Conservation (phyloP, 2,888 invertebrate genomes). For the Caenorhabditis auriculariae region DNA sequence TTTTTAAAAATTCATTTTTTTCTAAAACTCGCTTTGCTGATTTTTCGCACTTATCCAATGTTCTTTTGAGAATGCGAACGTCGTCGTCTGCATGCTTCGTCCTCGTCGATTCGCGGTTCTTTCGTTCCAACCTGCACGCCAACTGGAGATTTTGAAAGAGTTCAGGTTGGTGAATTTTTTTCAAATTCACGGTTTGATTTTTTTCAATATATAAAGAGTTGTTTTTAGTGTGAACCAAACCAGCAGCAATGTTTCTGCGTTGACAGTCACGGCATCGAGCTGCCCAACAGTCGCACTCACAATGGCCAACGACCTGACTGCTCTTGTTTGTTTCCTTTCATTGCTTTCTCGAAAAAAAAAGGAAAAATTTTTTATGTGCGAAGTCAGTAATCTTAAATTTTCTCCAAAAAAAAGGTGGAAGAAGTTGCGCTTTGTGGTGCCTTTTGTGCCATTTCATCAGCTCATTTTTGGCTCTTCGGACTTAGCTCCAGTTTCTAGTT, state of each 20-base stretch:
- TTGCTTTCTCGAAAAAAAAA: background rate
- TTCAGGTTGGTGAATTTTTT: conserved; percentile 44
- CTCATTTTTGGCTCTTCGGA: too few relatives aligned
- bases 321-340: conserved; percentile 38
- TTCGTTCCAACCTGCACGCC: conserved; percentile 66
- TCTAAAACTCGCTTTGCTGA: too few relatives aligned
- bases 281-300: conserved; percentile 57
- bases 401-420: too few relatives aligned
- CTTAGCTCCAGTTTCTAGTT: too few relatives aligned
- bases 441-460: too few relatives aligned
- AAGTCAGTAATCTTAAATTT: background rate
- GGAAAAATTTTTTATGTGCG: background rate
- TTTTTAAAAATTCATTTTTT: too few relatives aligned
- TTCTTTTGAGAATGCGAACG: conserved; percentile 50
- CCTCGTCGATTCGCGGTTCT: conserved; percentile 62
- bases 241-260: conserved; percentile 68
- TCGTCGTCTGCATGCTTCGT: conserved; percentile 39
- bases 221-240: conserved; percentile 65
- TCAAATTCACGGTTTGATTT: too few relatives aligned
- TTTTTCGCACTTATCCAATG: too few relatives aligned
- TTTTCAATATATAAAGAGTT: too few relatives aligned
- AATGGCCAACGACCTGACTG: conserved; percentile 56
- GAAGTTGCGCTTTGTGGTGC: too few relatives aligned
- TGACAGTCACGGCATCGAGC: conserved; percentile 56
- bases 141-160: conserved; percentile 63